Evolutionary conservation across 2,888 invertebrate genomes (phyloP).

Genomic region (Galeruca laticollis): DNA sequence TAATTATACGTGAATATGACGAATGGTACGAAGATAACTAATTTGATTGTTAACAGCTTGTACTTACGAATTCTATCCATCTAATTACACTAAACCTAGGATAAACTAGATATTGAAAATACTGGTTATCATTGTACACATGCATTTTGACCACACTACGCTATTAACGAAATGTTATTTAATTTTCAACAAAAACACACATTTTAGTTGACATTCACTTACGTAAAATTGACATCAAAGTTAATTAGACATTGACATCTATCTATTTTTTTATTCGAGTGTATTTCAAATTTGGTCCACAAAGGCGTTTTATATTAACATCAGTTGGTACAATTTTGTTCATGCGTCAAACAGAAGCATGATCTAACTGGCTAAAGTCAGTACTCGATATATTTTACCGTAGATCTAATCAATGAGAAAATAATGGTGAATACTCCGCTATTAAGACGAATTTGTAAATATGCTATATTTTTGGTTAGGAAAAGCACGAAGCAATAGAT

Average conservation of each 20-base stretch:
- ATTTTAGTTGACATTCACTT: conserved; percentile 11
- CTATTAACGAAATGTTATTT: conserved; percentile 5
- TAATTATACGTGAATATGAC: neutral
- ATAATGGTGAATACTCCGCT: too few relatives aligned
- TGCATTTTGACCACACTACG: neutral
- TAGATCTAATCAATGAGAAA: too few relatives aligned
- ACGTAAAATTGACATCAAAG: conserved; percentile 6
- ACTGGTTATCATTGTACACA: conserved; percentile 5
- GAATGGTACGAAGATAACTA: too few relatives aligned
- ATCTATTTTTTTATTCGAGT: neutral
- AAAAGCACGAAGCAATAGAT: too few relatives aligned
- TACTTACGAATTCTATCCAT: conserved; percentile 20
- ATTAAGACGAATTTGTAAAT: too few relatives aligned
- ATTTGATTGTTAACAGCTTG: neutral
- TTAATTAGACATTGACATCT: conserved; percentile 4
- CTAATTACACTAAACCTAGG: conserved; percentile 17
- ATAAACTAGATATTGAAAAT: conserved; percentile 5
- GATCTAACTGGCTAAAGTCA: too few relatives aligned
- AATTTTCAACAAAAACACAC: conserved; percentile 9
- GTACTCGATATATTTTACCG: too few relatives aligned
- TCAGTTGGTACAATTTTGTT: neutral
- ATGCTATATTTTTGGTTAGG: too few relatives aligned
- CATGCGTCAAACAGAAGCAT: neutral
- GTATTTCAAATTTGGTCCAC: neutral
- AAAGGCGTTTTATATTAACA: too few relatives aligned